Percentiles rank a stretch among this genome's conserved stretches.
phyloP scores from a whole-genome alignment of 2,888 invertebrate species.

The Athripsodes cinereus region DNA sequence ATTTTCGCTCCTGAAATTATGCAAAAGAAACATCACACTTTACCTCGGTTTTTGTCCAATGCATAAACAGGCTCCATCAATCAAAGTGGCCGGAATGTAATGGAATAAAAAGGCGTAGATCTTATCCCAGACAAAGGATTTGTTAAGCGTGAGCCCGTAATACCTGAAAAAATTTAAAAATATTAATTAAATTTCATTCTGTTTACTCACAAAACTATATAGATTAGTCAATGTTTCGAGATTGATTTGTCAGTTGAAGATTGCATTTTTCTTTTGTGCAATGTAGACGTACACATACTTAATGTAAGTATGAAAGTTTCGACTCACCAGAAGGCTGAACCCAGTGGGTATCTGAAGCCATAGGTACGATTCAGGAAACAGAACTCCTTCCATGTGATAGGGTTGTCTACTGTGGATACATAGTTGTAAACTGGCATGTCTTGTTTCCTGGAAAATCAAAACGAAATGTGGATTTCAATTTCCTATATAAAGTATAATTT shows the following conservation, averaged over 20 bases:
- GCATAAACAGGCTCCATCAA: constrained; percentile 57
- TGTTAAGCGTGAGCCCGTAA: constrained; percentile 52
- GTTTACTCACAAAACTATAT: no score
- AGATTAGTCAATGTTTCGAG: no score
- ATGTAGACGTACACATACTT: no score
- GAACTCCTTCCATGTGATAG: constrained; percentile 74
- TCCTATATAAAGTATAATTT: no score
- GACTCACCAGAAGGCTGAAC: constrained; percentile 50
- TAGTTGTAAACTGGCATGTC: constrained; percentile 71
- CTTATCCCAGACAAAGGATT: constrained; percentile 45
- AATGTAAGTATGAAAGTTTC: no score
- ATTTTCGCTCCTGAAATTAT: no score
- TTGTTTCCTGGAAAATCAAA: constrained; percentile 29
- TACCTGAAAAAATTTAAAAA: constrained; percentile 45
- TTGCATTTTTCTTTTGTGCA: no score
- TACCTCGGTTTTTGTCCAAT: constrained; percentile 63
- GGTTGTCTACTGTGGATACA: constrained; percentile 74
- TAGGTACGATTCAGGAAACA: constrained; percentile 44
- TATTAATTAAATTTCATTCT: no score
- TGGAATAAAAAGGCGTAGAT: constrained; percentile 61
- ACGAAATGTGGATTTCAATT: constrained; percentile 13
- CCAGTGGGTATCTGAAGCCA: constrained; percentile 47
- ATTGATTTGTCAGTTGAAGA: no score
- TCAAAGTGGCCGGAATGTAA: constrained; percentile 61
- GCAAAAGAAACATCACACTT: no score